Base-by-base conservation (phyloP, 1,140 invertebrate genomes). In the Heterodera carotae region DNA sequence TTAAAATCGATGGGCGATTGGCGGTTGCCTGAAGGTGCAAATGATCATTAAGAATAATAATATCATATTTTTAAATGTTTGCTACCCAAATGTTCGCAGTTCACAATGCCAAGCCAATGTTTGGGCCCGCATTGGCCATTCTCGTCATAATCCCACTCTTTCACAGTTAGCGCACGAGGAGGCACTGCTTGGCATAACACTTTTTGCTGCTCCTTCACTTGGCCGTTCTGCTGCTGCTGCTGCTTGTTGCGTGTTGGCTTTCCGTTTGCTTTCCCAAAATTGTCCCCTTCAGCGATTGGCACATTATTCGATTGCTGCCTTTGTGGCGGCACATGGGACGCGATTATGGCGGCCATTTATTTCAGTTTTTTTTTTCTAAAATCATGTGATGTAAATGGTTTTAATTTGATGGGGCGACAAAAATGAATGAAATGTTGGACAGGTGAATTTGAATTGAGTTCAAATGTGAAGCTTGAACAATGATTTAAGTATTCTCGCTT, bases 1-100 rank as follows among this genome's bases (percentile, higher is more conserved):
- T 83, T 75, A 25, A 85, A 77, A 75, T 85, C 84, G 34, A 85
- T 86, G 18, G 84, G 84, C 2, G 85, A 86, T 77, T 85, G 84
- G 15, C 69, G 62, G 25, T 75, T 64, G 15, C 83, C 83, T 74
- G 12, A 29, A 48, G n/a, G n/a, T n/a, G n/a, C n/a, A 48, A 48
- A 31, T 1, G 39, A 12, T 43, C n/a, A n/a, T 43, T 12, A 43
- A 43, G 12, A 43, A 43, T 43, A 6, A 43, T 43, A 8, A 8
- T 2, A 12, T 6, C 39, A 62, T 18, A 27, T 15, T 69, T 25
- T 59, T n/a, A 10, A 73, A 48, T 62, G 68, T 25, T 25, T 25
- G 25, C 31, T 36, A 69, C 48, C 69, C 53, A 62, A 33, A 29
- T 74, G 33, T 56, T 53, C n/a, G 39, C 62, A 48, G 27, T 79